Evolutionary conservation across 2,113 vertebrate species (phyloP), one percentile per base, ranked within the genome.

Genomic region (Anarrhichthys ocellatus): DNA sequence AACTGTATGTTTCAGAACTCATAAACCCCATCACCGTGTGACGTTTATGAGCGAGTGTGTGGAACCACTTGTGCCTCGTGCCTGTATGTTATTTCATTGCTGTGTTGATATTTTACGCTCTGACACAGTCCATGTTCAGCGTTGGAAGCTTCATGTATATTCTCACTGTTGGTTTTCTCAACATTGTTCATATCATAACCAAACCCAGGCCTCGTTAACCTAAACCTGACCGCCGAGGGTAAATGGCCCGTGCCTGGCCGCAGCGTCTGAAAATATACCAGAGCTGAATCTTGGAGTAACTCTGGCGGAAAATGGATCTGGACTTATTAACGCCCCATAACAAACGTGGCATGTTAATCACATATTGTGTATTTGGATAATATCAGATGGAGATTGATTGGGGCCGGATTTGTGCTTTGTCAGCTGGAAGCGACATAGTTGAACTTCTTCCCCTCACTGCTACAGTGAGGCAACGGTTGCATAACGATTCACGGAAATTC

Each of bases 281-380:
- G n/a, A 27, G 76, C 38, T 54, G 54, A 59, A 77, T 73, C 40
- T 32, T 27, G 52, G 17, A 61, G 52, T 20, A 80, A 64, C 66
- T 74, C 76, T 61, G 64, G 82, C 71, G 67, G 73, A 90, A 82
- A 84, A 81, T 56, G 34, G 70, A 89, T 83, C 86, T 67, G 65
- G 71, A 36, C 46, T 38, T 66, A 74, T 83, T 76, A 69, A 88
- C 61, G 48, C 64, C 63, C 38, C 68, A 56, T 88, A 61, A 88
- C 6, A 89, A 87, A 62, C 20, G 44, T 70, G 83, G 80, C 76
- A 22, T 50, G 79, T 74, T 88, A 85, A 88, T 92, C 80, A 85
- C 77, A 83, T 58, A 36, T 6, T 84, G 85, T 90, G 73, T 87
- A 74, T 92, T 89, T 93, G 80, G 78, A 83, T 85, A 90, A 88